Conservation (phyloP, 2,113 vertebrate genomes). For the Mixornis gularis region DNA sequence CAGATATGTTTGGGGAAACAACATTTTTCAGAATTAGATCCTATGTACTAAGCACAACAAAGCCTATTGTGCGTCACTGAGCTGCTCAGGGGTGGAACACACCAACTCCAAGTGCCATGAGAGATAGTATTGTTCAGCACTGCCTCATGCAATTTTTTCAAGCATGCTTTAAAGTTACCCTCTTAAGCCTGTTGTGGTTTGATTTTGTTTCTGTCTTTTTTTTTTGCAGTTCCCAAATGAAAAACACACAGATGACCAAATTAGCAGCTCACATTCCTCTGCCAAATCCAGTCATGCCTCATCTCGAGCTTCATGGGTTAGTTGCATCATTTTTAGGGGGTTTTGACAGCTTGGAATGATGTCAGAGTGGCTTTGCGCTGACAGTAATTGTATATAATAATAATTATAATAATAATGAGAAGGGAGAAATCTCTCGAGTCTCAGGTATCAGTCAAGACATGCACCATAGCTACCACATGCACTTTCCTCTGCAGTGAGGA, state of each 20-base stretch:
- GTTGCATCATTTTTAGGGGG: not conserved
- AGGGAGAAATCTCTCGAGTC: not conserved
- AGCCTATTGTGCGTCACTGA: not conserved
- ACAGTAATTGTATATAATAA: not conserved
- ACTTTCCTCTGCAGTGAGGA: not conserved
- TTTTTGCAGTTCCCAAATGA: constrained; percentile 26
- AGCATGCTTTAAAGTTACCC: not conserved
- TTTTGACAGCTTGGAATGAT: not conserved
- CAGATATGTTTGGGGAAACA: not conserved
- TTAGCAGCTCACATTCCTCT: not conserved
- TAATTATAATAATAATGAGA: not conserved
- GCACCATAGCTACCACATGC: not conserved
- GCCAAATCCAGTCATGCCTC: not conserved
- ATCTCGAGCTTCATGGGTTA: not conserved
- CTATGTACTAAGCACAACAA: not conserved
- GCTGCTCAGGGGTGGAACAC: not conserved
- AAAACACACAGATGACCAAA: not conserved
- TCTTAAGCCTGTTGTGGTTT: not conserved
- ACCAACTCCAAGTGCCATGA: not conserved
- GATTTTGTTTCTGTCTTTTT: not conserved
- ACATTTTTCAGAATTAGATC: not conserved
- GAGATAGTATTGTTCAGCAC: not conserved
- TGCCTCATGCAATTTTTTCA: not conserved
- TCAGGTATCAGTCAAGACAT: not conserved
- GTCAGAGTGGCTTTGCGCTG: not conserved